Evolutionary conservation across 2,113 vertebrate species (phyloP).

Genomic region (Sceloporus tristichus): DNA sequence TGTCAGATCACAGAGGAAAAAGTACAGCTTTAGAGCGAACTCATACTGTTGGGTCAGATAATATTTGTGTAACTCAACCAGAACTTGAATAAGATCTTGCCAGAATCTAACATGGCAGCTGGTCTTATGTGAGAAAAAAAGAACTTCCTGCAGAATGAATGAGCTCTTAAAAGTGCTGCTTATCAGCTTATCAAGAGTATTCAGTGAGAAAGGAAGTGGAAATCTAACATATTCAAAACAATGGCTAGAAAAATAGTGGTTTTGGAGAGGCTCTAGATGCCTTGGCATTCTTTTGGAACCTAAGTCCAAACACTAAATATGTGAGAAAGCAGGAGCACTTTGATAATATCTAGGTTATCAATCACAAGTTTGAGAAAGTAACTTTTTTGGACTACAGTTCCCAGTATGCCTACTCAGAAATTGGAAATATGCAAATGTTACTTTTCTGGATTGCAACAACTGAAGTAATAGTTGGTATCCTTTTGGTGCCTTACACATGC

Average conservation of each 20-base stretch:
- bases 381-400: background rate
- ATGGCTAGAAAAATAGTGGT: conserved; percentile 67
- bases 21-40: background rate
- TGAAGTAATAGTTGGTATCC: no score
- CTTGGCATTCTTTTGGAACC: conserved; percentile 31
- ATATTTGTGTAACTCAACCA: conserved; percentile 55
- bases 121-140: conserved; percentile 19
- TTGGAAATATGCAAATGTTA: no score
- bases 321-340: conserved; percentile 12
- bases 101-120: conserved; percentile 38
- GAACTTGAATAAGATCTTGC: conserved; percentile 38
- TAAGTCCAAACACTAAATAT: conserved; percentile 29
- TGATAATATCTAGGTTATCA: conserved; percentile 3
- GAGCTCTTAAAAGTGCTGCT: conserved; percentile 49
- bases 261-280: conserved; percentile 55
- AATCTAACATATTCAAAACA: conserved; percentile 32
- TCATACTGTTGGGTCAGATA: conserved; percentile 8
- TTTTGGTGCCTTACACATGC: no score
- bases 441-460: no score
- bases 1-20: background rate
- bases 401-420: no score
- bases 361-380: background rate
- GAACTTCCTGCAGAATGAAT: conserved; percentile 52
- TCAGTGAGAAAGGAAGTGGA: conserved; percentile 54
- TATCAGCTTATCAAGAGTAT: conserved; percentile 31